Conservation (phyloP, 2,797 vertebrate species). For the Enteromius mattozi region DNA sequence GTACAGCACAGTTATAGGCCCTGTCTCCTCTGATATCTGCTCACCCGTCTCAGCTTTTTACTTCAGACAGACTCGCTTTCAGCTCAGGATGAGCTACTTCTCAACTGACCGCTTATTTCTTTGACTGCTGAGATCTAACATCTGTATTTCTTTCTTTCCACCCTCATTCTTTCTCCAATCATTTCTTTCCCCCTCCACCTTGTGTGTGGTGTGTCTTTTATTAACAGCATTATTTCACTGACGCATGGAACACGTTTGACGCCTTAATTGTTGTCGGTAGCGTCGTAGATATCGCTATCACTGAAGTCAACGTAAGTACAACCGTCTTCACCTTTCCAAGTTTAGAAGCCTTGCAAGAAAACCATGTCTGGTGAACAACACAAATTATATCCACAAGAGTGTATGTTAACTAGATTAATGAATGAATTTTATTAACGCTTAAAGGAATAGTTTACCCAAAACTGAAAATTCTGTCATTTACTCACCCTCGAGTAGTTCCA, state of each 20-base stretch:
- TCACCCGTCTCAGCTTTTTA: conserved; percentile 58
- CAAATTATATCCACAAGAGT: background rate
- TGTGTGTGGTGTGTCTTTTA: conserved; percentile 70
- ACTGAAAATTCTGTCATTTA: no score
- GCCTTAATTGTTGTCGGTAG: conserved; percentile 99
- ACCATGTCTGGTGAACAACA: conserved; percentile 43
- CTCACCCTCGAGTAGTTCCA: no score
- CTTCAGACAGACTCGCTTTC: conserved; percentile 47
- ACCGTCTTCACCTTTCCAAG: conserved; percentile 10
- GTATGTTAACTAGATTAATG: background rate
- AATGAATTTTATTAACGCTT: background rate
- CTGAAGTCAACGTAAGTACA: conserved; percentile 94
- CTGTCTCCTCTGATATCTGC: conserved; percentile 57
- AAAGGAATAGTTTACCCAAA: no score
- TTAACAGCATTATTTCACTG: conserved; percentile 99
- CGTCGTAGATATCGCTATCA: conserved; percentile 99
- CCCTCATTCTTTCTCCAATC: conserved; percentile 67
- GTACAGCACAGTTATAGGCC: conserved; percentile 78
- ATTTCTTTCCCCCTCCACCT: conserved; percentile 27
- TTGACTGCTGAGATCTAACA: conserved; percentile 42
- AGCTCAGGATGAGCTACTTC: conserved; percentile 26
- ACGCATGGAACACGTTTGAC: conserved; percentile 99
- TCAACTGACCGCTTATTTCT: conserved; percentile 20
- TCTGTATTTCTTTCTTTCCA: conserved; percentile 57
- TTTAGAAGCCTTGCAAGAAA: conserved; percentile 69